Percentiles rank a stretch among this genome's conserved stretches.
Evolutionary conservation across 2,113 vertebrate genomes (phyloP).

Genomic region (Platysteira castanea): DNA sequence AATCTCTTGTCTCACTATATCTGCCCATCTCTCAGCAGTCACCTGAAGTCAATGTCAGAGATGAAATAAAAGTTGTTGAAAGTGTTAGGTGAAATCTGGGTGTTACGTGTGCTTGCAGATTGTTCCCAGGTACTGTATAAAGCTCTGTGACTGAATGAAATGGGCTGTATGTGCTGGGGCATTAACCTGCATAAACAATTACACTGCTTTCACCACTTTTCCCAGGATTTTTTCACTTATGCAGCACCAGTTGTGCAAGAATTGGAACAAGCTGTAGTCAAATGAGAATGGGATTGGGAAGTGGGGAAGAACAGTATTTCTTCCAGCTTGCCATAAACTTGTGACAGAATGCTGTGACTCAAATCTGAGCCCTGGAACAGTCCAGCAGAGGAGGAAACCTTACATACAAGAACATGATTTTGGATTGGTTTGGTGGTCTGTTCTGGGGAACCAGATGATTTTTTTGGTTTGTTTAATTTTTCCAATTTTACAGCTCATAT

Average conservation of each 20-base stretch:
- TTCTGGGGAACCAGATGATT: not conserved
- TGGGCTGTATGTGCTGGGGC: not conserved
- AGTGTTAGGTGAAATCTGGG: not conserved
- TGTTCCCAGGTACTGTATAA: not conserved
- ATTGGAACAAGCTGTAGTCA: not conserved
- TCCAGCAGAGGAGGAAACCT: not conserved
- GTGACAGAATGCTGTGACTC: not conserved
- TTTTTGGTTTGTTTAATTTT: not conserved
- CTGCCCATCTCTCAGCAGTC: not conserved
- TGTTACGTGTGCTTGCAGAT: not conserved
- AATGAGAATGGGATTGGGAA: not conserved
- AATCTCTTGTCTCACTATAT: not conserved
- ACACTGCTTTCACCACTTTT: not conserved
- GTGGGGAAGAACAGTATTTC: not conserved
- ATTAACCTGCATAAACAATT: not conserved
- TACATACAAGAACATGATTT: not conserved
- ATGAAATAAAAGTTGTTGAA: not conserved
- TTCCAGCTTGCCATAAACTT: not conserved
- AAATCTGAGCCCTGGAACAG: not conserved
- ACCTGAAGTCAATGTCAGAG: not conserved
- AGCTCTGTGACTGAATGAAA: not conserved
- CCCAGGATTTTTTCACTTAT: not conserved
- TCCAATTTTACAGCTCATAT: not conserved
- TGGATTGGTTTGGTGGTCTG: not conserved
- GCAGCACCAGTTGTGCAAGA: not conserved